Base-by-base conservation (phyloP, 2,888 invertebrate genomes). In the Abscondita cerata region DNA sequence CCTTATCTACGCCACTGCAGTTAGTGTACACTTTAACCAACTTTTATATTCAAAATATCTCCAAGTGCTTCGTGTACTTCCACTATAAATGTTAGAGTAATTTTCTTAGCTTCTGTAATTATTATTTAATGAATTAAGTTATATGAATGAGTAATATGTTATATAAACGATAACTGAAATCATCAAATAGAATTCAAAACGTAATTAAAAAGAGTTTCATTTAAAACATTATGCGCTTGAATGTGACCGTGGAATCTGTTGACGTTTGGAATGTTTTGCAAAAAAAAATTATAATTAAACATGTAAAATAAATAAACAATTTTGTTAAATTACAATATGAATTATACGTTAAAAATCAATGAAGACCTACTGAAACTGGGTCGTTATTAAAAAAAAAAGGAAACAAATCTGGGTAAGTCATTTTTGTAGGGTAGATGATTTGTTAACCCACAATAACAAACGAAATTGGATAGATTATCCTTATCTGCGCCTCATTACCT, bases 351-450 rank as follows among this genome's bases (percentile, higher is more conserved):
- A 36, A 36, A 46, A 46, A 46, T 46, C 46, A 46, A 46, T 46
- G 18, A 12, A 46, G 20, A 19, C 18, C 20, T 20, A 18, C 12
- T 41, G 16, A 46, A 46, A 46, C 18, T 46, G 19, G 46, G 46
- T 46, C 46, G 20, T 19, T 46, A 16, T n/a, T 46, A 20, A 46
- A 46, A 20, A 46, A 46, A 20, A 19, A 46, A n/a, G 18, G 4
- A 19, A 19, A 46, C 6, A 46, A 18, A 46, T 19, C 41, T 19
- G 20, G 46, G 46, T 46, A 46, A 46, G 46, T 46, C 46, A 9
- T n/a, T 19, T 46, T 18, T 46, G 20, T 3, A 19, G 11, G n/a
- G 15, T 16, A 19, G 46, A 16, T 6, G n/a, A 2, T 6, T 25
- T 25, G 4, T 25, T 6, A 6, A 25, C 25, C 25, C 6, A 19